Evolutionary conservation across 2,113 vertebrate species (phyloP).

Genomic region (Channa maculata): DNA sequence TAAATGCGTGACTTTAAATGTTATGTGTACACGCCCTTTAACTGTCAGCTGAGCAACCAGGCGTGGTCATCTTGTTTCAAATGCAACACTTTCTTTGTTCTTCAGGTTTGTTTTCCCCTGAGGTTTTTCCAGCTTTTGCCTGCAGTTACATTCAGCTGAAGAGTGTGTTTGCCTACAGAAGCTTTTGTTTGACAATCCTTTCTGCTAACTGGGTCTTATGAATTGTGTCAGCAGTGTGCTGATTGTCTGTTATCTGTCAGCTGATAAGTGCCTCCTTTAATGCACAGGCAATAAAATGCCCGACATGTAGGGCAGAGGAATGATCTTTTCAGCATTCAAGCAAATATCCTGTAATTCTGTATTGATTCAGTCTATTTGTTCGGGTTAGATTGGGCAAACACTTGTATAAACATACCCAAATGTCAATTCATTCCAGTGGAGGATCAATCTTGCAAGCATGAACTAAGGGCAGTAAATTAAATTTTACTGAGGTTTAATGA

Average conservation of each 20-base stretch:
- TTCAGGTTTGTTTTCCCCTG: conserved; percentile 76
- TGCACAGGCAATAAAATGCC: conserved; percentile 80
- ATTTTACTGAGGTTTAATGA: conserved; percentile 29
- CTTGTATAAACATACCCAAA: conserved; percentile 51
- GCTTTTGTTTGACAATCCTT: conserved; percentile 82
- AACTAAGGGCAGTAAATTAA: conserved; percentile 28
- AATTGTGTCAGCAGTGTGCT: conserved; percentile 82
- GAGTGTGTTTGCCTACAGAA: conserved; percentile 82
- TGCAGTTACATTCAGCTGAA: conserved; percentile 75
- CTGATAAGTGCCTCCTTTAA: conserved; percentile 81
- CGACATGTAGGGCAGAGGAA: conserved; percentile 62
- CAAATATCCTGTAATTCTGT: conserved; percentile 75
- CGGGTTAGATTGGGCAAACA: conserved; percentile 58
- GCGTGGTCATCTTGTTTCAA: conserved; percentile 73
- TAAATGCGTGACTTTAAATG: conserved; percentile 13
- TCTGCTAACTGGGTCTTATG: conserved; percentile 76
- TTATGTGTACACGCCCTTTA: conserved; percentile 32
- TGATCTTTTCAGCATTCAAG: conserved; percentile 64
- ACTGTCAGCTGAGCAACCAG: conserved; percentile 63
- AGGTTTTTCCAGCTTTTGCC: conserved; percentile 59
- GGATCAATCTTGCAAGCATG: conserved; percentile 37
- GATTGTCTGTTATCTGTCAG: conserved; percentile 82
- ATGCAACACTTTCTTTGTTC: conserved; percentile 74
- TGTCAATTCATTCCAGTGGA: conserved; percentile 46
- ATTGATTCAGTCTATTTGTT: conserved; percentile 78